Conservation (phyloP, 2,113 vertebrate species). For the Callionymus lyra region DNA sequence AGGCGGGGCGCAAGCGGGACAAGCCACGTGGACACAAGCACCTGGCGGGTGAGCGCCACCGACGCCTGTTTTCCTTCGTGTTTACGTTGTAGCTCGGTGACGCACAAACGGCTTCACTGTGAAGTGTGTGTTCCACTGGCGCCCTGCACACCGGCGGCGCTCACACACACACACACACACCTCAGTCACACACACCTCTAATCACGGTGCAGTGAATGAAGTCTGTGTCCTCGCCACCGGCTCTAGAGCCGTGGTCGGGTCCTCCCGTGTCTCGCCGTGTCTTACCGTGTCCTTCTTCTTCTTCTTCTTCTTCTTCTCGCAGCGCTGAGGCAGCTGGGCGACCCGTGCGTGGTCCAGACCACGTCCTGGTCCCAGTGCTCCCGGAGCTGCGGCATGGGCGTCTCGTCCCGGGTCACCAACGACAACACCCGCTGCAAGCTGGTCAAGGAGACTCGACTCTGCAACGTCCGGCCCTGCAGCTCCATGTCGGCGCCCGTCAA, state of each 20-base stretch:
- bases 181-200: conserved; percentile 55
- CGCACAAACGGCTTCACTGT: conserved; percentile 54
- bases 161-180: conserved; percentile 50
- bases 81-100: conserved; percentile 43
- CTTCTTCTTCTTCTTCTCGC: neutral
- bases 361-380: conserved; percentile 76
- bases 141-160: conserved; percentile 62
- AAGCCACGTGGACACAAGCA: conserved; percentile 49
- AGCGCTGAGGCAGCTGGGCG: conserved; percentile 61
- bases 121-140: conserved; percentile 61
- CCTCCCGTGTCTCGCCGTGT: conserved; percentile 4
- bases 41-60: conserved; percentile 52
- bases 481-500: conserved; percentile 64
- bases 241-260: too few species aligned
- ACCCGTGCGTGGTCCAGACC: conserved; percentile 65
- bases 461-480: conserved; percentile 71
- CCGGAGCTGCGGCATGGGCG: conserved; percentile 71
- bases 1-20: conserved; percentile 53
- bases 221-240: conserved; percentile 57
- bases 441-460: conserved; percentile 72
- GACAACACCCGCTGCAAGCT: conserved; percentile 72
- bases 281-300: too few species aligned
- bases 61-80: conserved; percentile 39
- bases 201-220: conserved; percentile 65
- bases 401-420: conserved; percentile 73